Percentiles rank a stretch among this genome's conserved stretches.
These are phyloP conservation scores for Notiomystis cincta DNA, from an alignment of 2,113 vertebrate species.

Conservation along the genomic window DNA sequence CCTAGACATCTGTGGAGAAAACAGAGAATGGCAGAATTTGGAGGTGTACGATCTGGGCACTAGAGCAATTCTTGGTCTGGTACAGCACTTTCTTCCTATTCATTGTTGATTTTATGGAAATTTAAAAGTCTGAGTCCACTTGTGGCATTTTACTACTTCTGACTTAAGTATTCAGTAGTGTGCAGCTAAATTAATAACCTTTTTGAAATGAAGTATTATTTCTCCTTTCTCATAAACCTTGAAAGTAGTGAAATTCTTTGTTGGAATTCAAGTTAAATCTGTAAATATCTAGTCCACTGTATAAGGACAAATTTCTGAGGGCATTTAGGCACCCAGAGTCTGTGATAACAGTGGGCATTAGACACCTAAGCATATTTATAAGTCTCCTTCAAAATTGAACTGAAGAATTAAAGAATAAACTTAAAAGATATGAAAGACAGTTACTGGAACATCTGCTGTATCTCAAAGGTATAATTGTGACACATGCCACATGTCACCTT, in stretches of 20 bases:
- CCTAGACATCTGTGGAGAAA: not conserved
- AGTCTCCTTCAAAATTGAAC: not conserved
- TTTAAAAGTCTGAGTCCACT: not conserved
- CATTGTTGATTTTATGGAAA: not conserved
- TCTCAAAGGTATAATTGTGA: slow-evolving; percentile 56
- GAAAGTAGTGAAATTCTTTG: not conserved
- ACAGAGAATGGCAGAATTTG: not conserved
- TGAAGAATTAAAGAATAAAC: not conserved
- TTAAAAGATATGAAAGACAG: not conserved
- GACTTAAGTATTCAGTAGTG: not conserved
- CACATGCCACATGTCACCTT: slow-evolving; percentile 58
- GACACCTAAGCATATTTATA: not conserved
- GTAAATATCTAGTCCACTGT: not conserved
- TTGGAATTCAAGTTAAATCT: not conserved
- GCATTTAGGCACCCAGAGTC: not conserved
- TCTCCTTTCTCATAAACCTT: not conserved
- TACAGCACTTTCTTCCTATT: not conserved
- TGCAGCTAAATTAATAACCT: not conserved
- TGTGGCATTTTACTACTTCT: not conserved
- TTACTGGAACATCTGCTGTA: slow-evolving; percentile 49
- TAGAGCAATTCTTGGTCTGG: not conserved
- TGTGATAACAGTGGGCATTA: not conserved
- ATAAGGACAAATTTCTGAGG: not conserved
- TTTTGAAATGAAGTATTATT: not conserved
- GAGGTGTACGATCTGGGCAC: accelerated